Base-by-base conservation (phyloP, 2,113 vertebrate genomes). In the Neomonachus schauinslandi region DNA sequence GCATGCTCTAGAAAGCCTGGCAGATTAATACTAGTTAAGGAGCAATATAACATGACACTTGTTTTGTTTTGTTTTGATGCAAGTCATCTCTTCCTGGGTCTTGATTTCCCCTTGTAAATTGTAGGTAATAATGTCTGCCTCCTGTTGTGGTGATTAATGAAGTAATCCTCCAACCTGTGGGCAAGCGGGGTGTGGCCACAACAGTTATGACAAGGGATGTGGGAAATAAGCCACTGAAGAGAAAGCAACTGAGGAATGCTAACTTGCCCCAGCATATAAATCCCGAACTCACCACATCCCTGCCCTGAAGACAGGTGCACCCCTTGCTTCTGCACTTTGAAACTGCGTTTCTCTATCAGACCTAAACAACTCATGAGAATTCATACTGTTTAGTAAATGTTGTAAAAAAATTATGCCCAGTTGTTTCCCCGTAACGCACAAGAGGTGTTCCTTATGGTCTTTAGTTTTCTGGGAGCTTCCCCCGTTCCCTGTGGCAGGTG, bases 401-500 rank as follows among this genome's bases (percentile, higher is more conserved):
- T 85, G 24, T 31, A 53, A 55, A 28, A 26, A 14, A 26, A 46
- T 8, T 11, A 2, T 18, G 9, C 4, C 7, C 63, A 18, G 10
- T 10, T 42, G 22, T 28, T 74, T 57, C 33, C n/a, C 31, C 13
- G 0, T 26, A 10, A 51, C n/a, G n/a, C 46, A 59, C 26, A 31
- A 4, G 15, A 26, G 39, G 85, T 3, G 21, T 10, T n/a, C 22
- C 24, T 31, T 31, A 10, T 3, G 7, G 59, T 11, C 49, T 59
- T 39, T 39, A 1, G 26, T 39, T 53, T 31, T 51, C 21, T 4
- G 57, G 57, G 76, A 19, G 8, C 53, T 4, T 16, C n/a, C 31
- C 14, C 24, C 3, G 42, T 28, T n/a, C 11, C 1, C 12, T 1
- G 2, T 0, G 3, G 13, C 42, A 10, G 11, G 1, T 2, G 42